Base-by-base conservation (phyloP, 2,888 invertebrate species). In the Clanis bilineata region DNA sequence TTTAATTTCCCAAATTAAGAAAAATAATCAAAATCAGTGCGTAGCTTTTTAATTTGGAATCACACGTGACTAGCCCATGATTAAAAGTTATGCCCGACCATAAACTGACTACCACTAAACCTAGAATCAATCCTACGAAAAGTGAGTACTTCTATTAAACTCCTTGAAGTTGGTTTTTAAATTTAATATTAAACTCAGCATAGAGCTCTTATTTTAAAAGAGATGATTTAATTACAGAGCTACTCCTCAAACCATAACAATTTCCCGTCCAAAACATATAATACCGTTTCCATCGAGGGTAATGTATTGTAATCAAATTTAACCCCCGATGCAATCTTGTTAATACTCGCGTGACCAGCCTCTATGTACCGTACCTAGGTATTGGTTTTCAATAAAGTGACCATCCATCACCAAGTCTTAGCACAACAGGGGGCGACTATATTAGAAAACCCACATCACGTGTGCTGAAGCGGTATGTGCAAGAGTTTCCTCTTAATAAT, bases 381-480 rank as follows among this genome's bases (percentile, higher is more conserved):
- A 90, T 90, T 82, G 88, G 80, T 86, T 88, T 87, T 88, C 90
- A 90, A 91, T 91, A 91, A 81, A 85, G 82, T 82, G 85, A 80
- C 84, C 85, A 87, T 92, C 88, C 80, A 91, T 92, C 92, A 91
- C 80, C 80, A 69, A 79, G 90, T 84, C 88, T 87, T 82, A 82
- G 74, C 89, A 66, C 92, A 63, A 66, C 83, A 65, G 92, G 92
- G 88, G 90, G 82, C 84, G 82, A 82, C 84, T 90, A 87, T 92
- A 92, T 92, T 90, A 90, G 88, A 90, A 84, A 86, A 85, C 87
- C 88, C 85, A 82, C 83, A 84, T 88, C 87, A 86, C 84, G 73
- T 77, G 69, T 70, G 70, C 23, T 44, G 22, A 44, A 67, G 72
- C 72, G 2, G 0, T 15, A 38, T 22, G 38, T 39, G 56, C 22